Evolutionary conservation across 1,140 invertebrate genomes (phyloP), one percentile per base, ranked within the genome.

Genomic region (Telenomus remus): DNA sequence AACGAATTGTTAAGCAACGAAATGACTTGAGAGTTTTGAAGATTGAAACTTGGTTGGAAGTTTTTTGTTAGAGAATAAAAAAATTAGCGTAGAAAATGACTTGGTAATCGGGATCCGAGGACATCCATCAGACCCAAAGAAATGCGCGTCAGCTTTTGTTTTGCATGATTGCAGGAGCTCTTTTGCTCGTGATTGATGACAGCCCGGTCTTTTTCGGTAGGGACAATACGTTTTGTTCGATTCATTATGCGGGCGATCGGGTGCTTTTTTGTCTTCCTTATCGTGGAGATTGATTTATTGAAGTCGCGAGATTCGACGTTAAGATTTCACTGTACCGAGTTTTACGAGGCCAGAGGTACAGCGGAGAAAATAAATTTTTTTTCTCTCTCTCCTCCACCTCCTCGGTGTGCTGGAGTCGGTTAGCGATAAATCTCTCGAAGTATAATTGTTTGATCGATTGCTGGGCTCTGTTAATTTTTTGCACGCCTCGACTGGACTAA

Each of bases 201-300:
- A 27, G 50, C 50, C 56, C 48, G 55, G 13, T 27, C 19, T 68
- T 68, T 74, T 66, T 68, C 47, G 50, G n/a, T n/a, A n/a, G 56
- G 46, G 63, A 66, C 70, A 74, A 74, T 74, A 68, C 61, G 63
- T 68, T 57, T 51, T 51, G 71, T 74, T 74, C 63, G 61, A 66
- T 66, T 65, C 56, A 61, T 73, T 73, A 73, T 66, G 42, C 61
- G 55, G 61, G 50, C 61, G 61, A 73, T 60, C 70, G 46, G 60
- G 64, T n/a, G 10, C 15, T 61, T 61, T 42, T 33, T 33, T 46
- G 13, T 9, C 11, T 27, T 59, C 35, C 34, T 73, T 66, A 49
- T 55, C 50, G 12, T 59, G 6, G 70, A 48, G 49, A 73, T 59
- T 65, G 70, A 65, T 66, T 65, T 66, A 65, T 73, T 55, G 27